Evolutionary conservation across 2,113 vertebrate species (phyloP).

Genomic region (Peromyscus californicus): DNA sequence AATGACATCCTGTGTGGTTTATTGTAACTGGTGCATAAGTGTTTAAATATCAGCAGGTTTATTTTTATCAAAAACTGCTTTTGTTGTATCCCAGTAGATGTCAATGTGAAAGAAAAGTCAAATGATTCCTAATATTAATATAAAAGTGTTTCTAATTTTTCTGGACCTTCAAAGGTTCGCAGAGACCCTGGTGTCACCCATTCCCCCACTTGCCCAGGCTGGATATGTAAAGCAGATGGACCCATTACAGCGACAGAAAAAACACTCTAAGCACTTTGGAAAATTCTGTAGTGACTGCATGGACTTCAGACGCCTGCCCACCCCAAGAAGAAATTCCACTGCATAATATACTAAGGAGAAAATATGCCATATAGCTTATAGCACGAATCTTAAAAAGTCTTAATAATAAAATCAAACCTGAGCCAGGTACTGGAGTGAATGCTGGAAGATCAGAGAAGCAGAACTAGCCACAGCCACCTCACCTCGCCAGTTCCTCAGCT

Average conservation of each 20-base stretch:
- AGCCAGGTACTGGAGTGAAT: too few species aligned
- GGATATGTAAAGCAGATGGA: background rate
- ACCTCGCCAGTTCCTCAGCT: too few species aligned
- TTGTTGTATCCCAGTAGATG: background rate
- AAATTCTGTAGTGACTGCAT: background rate
- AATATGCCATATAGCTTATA: background rate
- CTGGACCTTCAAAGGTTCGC: too few species aligned
- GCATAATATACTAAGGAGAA: background rate
- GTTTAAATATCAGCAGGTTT: background rate
- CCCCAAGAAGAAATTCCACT: background rate
- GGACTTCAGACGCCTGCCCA: background rate
- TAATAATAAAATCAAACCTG: too few species aligned
- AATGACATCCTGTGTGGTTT: background rate
- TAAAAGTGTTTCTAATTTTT: background rate
- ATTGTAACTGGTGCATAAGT: background rate
- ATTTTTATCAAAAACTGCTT: background rate
- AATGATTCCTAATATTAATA: background rate
- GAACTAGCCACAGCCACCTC: too few species aligned
- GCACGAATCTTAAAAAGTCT: too few species aligned
- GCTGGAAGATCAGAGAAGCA: too few species aligned
- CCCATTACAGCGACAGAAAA: background rate
- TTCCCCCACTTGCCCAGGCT: background rate
- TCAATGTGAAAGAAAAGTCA: background rate
- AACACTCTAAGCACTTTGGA: background rate
- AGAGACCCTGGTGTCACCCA: background rate